Conservation (phyloP, 2,797 vertebrate genomes). For the Alosa sapidissima region DNA sequence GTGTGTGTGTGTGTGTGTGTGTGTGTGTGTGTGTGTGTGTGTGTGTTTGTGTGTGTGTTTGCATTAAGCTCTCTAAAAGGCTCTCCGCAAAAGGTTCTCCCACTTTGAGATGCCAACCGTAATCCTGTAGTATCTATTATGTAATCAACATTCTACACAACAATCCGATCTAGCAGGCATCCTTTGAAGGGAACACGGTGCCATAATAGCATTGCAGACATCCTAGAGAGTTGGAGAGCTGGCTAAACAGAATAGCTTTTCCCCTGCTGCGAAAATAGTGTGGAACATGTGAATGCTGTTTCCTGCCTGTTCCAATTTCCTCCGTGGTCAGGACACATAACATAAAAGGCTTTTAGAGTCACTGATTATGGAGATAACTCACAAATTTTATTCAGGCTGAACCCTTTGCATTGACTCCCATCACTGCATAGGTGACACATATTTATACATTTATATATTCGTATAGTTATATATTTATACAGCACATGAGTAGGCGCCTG, state of each 20-base stretch:
- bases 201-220: not conserved
- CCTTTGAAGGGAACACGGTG: not conserved
- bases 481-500: not conserved
- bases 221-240: no score
- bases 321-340: not conserved
- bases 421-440: not conserved
- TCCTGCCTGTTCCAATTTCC: not conserved
- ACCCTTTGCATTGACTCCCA: not conserved
- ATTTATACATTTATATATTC: not conserved
- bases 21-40: not conserved
- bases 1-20: not conserved
- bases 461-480: not conserved
- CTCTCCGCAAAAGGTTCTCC: no score
- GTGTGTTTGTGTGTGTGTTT: not conserved
- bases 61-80: no score
- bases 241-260: not conserved
- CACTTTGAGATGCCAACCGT: no score
- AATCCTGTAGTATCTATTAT: no score
- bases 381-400: not conserved
- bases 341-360: not conserved
- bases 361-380: not conserved
- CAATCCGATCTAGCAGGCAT: no score
- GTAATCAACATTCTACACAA: no score
- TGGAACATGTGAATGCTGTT: not conserved
- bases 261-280: not conserved